These are phyloP conservation scores for Sphaeramia orbicularis DNA, from an alignment of 2,797 vertebrate species.

Conservation along the genomic window DNA sequence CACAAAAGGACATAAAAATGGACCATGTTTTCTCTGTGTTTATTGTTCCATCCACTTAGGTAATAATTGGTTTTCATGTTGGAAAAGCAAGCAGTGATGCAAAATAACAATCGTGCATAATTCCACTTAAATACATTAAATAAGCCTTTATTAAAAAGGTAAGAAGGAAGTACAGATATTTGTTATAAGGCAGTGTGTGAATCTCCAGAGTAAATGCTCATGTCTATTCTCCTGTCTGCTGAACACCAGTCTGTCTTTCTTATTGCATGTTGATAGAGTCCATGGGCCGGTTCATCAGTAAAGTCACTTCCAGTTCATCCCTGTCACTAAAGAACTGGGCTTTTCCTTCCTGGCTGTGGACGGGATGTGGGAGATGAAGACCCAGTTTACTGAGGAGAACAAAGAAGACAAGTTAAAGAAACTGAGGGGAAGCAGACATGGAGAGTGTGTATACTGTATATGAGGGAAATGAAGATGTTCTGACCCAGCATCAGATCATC, in stretches of 20 bases:
- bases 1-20: too few relatives aligned
- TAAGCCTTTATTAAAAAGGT: too few relatives aligned
- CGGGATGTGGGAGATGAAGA: constrained; percentile 90
- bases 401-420: constrained; percentile 10
- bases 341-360: constrained; percentile 85
- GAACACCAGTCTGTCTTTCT: constrained; percentile 26
- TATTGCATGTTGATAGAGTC: constrained; percentile 86
- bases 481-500: constrained; percentile 31
- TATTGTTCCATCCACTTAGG: too few relatives aligned
- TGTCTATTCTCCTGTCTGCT: background rate
- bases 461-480: constrained; percentile 17
- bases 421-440: background rate
- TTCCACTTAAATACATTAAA: too few relatives aligned
- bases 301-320: constrained; percentile 89
- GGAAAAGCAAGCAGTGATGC: too few relatives aligned
- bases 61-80: too few relatives aligned
- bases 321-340: constrained; percentile 87
- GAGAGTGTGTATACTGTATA: background rate
- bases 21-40: too few relatives aligned
- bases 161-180: too few relatives aligned
- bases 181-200: background rate
- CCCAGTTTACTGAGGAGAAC: constrained; percentile 88
- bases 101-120: too few relatives aligned
- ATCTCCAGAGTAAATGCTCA: background rate
- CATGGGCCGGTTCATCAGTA: constrained; percentile 85